Evolutionary conservation across 2,888 invertebrate genomes (phyloP).

Genomic region (Coremacera marginata): DNA sequence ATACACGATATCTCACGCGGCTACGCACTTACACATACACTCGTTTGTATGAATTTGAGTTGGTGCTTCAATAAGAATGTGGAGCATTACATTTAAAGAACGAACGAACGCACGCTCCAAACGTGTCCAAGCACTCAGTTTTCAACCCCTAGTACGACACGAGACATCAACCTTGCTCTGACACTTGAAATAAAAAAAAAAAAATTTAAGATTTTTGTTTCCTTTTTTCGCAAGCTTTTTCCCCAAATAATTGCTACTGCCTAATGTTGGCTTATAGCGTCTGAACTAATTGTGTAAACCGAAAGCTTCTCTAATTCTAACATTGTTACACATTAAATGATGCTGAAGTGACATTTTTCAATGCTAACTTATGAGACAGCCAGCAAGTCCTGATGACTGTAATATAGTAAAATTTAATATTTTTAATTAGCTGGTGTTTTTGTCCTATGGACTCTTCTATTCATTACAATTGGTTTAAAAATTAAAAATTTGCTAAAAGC

Average conservation of each 20-base stretch:
- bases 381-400: neutral
- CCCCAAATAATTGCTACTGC: neutral
- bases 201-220: neutral
- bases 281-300: neutral
- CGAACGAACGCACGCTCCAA: neutral
- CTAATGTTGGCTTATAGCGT: neutral
- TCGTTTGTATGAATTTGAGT: neutral
- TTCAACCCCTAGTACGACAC: neutral
- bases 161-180: constrained; percentile 8
- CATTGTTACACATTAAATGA: constrained; percentile 2
- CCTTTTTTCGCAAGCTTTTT: neutral
- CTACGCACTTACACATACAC: neutral
- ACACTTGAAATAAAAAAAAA: constrained; percentile 3
- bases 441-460: no score
- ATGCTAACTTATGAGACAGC: neutral
- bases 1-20: constrained; percentile 23
- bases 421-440: neutral
- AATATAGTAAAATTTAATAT: neutral
- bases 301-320: neutral
- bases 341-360: neutral
- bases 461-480: no score
- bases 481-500: neutral
- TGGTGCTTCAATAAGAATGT: neutral
- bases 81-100: constrained; percentile 9
- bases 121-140: neutral